A percentile compares a stretch with the other conserved stretches of the same genome.
Conservation (phyloP, 2,888 invertebrate genomes). For the Hypena proboscidalis region DNA sequence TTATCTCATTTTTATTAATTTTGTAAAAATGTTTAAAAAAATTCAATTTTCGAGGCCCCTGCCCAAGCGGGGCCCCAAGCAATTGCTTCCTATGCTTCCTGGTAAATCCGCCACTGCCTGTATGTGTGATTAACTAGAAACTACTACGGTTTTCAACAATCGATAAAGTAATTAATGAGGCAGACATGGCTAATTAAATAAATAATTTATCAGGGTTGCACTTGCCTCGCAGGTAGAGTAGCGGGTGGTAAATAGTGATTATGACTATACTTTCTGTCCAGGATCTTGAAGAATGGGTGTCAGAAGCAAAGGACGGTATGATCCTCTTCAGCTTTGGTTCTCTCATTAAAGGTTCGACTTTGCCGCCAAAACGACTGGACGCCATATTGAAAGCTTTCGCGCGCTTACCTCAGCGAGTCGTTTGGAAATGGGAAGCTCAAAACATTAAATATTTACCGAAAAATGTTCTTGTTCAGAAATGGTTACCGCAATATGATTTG, state of each 20-base stretch:
- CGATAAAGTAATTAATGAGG: too few species aligned
- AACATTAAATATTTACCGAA: constrained; percentile 77
- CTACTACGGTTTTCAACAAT: not conserved
- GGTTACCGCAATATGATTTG: constrained; percentile 89
- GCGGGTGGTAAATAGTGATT: too few species aligned
- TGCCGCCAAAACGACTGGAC: constrained; percentile 82
- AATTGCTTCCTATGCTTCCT: too few species aligned
- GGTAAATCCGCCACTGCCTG: too few species aligned
- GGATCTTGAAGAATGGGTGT: constrained; percentile 85
- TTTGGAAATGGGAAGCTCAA: constrained; percentile 91
- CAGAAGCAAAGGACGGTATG: constrained; percentile 85
- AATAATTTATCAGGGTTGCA: too few species aligned
- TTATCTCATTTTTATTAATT: too few species aligned
- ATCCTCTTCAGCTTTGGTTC: constrained; percentile 91
- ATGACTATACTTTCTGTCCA: constrained; percentile 42
- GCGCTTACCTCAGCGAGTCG: constrained; percentile 85
- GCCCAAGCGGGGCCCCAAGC: too few species aligned
- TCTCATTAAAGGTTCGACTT: constrained; percentile 86
- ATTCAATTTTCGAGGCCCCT: too few species aligned
- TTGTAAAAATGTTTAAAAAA: too few species aligned
- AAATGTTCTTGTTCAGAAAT: constrained; percentile 85
- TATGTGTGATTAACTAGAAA: too few species aligned
- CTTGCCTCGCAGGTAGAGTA: too few species aligned
- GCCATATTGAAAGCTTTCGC: constrained; percentile 86
- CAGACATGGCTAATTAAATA: too few species aligned